Percentiles rank a stretch among this genome's conserved stretches.
Evolutionary conservation across 1,140 invertebrate species (phyloP).

Genomic region (Lepidurus couesii): DNA sequence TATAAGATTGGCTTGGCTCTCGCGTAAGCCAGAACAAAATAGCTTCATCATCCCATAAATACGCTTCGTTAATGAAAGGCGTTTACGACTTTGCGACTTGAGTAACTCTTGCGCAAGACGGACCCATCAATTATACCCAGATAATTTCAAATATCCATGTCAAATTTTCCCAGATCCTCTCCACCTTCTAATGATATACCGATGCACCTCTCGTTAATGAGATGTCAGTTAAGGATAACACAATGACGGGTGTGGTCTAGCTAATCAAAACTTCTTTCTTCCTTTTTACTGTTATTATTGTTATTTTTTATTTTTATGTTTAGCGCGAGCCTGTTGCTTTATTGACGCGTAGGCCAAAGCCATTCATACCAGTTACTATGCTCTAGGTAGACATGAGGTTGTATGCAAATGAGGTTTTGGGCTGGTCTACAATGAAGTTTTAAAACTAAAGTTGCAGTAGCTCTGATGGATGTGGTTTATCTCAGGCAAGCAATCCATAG

Average conservation of each 20-base stretch:
- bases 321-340: not conserved
- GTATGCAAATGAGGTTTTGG: not conserved
- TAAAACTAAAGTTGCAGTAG: not conserved
- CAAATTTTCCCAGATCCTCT: not conserved
- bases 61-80: slow-evolving; percentile 11
- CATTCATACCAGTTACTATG: not conserved
- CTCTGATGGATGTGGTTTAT: not conserved
- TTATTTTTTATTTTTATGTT: not conserved
- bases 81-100: not conserved
- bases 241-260: not conserved
- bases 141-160: not conserved
- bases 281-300: not conserved
- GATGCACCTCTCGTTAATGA: slow-evolving; percentile 2
- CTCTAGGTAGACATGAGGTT: not conserved
- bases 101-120: not conserved
- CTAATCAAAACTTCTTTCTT: slow-evolving; percentile 1
- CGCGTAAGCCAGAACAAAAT: not conserved
- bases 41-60: not conserved
- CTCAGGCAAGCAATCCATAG: not conserved
- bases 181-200: not conserved
- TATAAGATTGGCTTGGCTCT: slow-evolving; percentile 5
- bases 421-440: not conserved
- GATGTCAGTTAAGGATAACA: slow-evolving; percentile 1
- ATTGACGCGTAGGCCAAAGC: not conserved
- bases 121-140: not conserved